These are phyloP conservation scores for Agelas oroides DNA, from an alignment of 37 sponge, comb jelly and placozoan genomes.

Conservation along the genomic window DNA sequence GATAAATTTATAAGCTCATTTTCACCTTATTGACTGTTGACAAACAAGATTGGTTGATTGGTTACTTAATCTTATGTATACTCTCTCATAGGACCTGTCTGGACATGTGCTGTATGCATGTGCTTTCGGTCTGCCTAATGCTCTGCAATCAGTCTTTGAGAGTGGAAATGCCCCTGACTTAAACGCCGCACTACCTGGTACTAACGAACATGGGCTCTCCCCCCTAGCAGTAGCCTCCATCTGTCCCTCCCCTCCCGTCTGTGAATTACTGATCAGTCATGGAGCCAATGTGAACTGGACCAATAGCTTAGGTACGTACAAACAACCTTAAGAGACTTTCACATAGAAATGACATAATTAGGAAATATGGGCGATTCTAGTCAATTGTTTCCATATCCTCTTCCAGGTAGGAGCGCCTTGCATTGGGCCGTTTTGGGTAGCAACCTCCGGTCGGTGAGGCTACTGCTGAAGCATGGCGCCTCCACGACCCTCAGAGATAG, in stretches of 20 bases:
- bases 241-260: neutral
- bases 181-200: constrained; percentile 17
- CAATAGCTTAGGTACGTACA: constrained; percentile 6
- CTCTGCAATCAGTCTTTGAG: constrained; percentile 7
- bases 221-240: constrained; percentile 28
- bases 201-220: constrained; percentile 49
- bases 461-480: constrained; percentile 51
- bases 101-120: constrained; percentile 37
- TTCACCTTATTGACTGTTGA: neutral
- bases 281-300: constrained; percentile 24
- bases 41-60: too few relatives aligned
- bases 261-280: constrained; percentile 23
- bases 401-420: constrained; percentile 20
- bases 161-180: neutral
- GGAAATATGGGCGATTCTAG: too few relatives aligned
- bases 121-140: neutral
- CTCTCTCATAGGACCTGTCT: neutral
- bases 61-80: too few relatives aligned
- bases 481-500: neutral
- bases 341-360: too few relatives aligned
- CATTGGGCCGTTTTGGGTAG: constrained; percentile 42
- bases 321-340: too few relatives aligned
- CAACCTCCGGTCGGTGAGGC: constrained; percentile 15
- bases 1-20: neutral
- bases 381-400: too few relatives aligned